Conservation (phyloP, 1,140 invertebrate genomes). For the Atta cephalotes region DNA sequence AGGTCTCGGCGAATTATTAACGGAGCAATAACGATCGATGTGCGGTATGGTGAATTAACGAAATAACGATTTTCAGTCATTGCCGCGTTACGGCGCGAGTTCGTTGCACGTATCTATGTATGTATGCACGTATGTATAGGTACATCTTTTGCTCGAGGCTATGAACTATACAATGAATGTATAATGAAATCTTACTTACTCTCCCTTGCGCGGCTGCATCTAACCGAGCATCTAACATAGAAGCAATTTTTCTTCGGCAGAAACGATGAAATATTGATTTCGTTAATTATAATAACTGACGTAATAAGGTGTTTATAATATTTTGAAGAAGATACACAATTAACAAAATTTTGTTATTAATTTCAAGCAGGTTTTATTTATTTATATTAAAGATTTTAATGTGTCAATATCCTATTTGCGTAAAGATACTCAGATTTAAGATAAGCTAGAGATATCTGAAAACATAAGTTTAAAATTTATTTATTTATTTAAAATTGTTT, state of each 20-base stretch:
- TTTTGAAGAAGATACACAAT: neutral
- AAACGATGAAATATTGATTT: neutral
- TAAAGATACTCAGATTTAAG: neutral
- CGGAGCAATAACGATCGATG: slow-evolving; percentile 73
- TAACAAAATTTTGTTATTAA: neutral
- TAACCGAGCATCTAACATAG: neutral
- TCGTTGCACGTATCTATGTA: slow-evolving; percentile 65
- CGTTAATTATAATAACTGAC: neutral
- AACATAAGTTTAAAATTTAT: neutral
- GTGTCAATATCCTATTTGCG: neutral
- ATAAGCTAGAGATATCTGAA: neutral
- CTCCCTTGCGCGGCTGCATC: neutral
- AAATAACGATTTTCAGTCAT: slow-evolving; percentile 83
- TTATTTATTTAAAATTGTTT: neutral
- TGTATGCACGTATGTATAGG: neutral
- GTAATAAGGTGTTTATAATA: neutral
- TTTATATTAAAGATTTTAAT: slow-evolving; percentile 17
- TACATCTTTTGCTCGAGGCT: neutral
- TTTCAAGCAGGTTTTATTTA: neutral
- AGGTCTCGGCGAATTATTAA: slow-evolving; percentile 76
- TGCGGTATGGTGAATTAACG: slow-evolving; percentile 73
- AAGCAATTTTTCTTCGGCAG: neutral
- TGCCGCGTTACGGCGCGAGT: slow-evolving; percentile 68
- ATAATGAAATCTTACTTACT: slow-evolving; percentile 9
- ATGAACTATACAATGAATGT: neutral